Base-by-base conservation (phyloP, 2,113 vertebrate genomes). In the Platichthys flesus region DNA sequence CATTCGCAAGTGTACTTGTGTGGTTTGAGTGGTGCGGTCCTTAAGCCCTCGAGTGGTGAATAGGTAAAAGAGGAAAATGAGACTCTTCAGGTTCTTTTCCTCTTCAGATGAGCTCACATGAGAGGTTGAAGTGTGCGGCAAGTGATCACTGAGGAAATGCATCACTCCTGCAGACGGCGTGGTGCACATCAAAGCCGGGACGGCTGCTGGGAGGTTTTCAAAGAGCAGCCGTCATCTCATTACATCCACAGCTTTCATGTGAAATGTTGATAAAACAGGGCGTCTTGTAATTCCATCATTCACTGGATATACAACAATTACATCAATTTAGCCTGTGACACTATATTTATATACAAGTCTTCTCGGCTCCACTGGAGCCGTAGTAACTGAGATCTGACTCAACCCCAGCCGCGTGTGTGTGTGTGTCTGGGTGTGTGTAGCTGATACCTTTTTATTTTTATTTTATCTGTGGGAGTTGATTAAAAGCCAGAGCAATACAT, bases 211-310 rank as follows among this genome's bases (percentile, higher is more conserved):
- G 72, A 77, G 57, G 71, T 85, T 90, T 31, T 92, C 82, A 88
- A 85, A 85, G 80, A 82, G 67, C 62, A 42, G 75, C 81, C 71
- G 16, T 79, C 82, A 42, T 72, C 86, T 91, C 84, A 85, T 92
- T 87, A 88, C 81, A 71, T 51, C 58, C 66, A 24, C 57, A 61
- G 73, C 86, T 85, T 91, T 89, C 83, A 90, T 82, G 83, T 87
- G 67, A 73, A 80, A 79, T 67, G 84, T 81, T 86, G 82, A 90
- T 80, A 83, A 89, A 87, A 87, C 78, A 61, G 67, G 42, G 74
- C 59, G 20, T n/a, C 7, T 9, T n/a, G 20, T 15, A 14, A 64
- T 35, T 70, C 79, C 35, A 66, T 64, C 81, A 74, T 54, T 66
- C 80, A 13, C 56, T 26, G 24, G 51, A 14, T 63, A 73, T 9